These are phyloP conservation scores for Ectemnius cavifrons DNA, from an alignment of 2,888 invertebrate species.

Conservation along the genomic window DNA sequence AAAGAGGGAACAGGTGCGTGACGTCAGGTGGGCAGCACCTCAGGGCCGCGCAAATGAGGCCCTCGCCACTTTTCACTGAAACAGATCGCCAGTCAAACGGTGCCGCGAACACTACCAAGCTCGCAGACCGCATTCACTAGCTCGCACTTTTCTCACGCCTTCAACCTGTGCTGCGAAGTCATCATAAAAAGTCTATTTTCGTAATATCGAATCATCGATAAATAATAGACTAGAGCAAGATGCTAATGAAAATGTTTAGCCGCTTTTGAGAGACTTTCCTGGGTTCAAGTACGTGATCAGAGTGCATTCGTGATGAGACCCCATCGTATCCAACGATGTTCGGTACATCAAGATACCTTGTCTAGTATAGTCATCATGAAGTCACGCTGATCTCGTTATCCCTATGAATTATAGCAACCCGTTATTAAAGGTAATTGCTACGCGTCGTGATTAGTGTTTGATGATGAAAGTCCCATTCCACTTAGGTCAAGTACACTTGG, in stretches of 20 bases:
- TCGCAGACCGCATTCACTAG: background rate
- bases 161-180: slow-evolving; percentile 13
- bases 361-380: too few relatives aligned
- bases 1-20: slow-evolving; percentile 75
- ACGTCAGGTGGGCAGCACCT: slow-evolving; percentile 76
- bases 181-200: background rate
- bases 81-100: slow-evolving; percentile 61
- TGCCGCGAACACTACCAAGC: slow-evolving; percentile 34
- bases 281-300: too few relatives aligned
- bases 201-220: too few relatives aligned
- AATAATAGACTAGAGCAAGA: too few relatives aligned
- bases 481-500: background rate
- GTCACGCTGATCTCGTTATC: background rate
- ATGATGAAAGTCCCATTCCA: background rate
- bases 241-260: too few relatives aligned
- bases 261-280: too few relatives aligned
- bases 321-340: too few relatives aligned
- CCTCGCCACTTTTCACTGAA: slow-evolving; percentile 58
- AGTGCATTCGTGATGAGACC: too few relatives aligned
- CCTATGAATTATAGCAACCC: background rate
- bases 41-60: slow-evolving; percentile 70
- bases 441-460: background rate
- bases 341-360: too few relatives aligned
- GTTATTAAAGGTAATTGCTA: background rate
- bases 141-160: slow-evolving; percentile 14